Percentiles rank a stretch among this genome's conserved stretches.
Evolutionary conservation across 2,888 invertebrate genomes (phyloP).

Genomic region (Epinotia demarniana): DNA sequence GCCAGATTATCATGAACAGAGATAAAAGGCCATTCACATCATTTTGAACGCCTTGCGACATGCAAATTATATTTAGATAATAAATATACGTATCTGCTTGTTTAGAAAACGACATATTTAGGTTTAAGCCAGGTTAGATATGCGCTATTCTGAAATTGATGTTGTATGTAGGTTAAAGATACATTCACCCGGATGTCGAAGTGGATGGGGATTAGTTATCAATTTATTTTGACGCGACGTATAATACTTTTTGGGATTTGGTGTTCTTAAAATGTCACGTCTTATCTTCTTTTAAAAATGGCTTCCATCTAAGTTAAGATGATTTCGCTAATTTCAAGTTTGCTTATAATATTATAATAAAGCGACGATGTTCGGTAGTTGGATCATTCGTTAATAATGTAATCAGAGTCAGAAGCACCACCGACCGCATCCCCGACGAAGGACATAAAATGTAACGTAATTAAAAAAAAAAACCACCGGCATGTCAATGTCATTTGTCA

Average conservation of each 20-base stretch:
- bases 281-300: neutral
- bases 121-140: neutral
- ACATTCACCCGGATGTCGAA: constrained; percentile 25
- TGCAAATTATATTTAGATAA: constrained; percentile 37
- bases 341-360: too few relatives aligned
- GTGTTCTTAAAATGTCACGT: constrained; percentile 2
- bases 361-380: too few relatives aligned
- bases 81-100: neutral
- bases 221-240: neutral
- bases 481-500: neutral
- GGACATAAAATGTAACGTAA: too few relatives aligned
- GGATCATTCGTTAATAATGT: too few relatives aligned
- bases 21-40: constrained; percentile 38
- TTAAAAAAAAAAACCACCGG: too few relatives aligned
- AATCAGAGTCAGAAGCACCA: too few relatives aligned
- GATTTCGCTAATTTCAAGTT: too few relatives aligned
- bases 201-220: neutral
- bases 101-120: neutral
- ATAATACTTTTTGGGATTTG: neutral
- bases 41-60: constrained; percentile 32
- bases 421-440: too few relatives aligned
- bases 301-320: too few relatives aligned
- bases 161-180: constrained; percentile 21
- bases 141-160: neutral
- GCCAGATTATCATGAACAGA: constrained; percentile 12